Conservation (phyloP, 2,888 invertebrate species). For the Acleris emargana region DNA sequence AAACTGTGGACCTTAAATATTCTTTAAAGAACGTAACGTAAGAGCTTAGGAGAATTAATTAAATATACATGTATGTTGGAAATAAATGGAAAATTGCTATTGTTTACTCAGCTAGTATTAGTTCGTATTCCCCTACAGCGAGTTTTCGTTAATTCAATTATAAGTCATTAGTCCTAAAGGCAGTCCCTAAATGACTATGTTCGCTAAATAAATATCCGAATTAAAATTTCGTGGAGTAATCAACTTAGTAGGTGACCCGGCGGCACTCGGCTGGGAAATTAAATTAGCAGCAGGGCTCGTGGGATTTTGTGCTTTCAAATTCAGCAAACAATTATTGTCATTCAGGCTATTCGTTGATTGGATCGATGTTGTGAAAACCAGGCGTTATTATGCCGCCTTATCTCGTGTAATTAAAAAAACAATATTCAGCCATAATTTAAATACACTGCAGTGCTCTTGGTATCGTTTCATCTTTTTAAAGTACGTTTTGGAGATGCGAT, state of each 20-base stretch:
- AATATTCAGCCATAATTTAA: too few species aligned
- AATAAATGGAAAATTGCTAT: too few species aligned
- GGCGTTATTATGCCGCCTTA: background rate
- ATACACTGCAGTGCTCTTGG: too few species aligned
- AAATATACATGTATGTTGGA: too few species aligned
- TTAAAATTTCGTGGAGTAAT: conserved; percentile 30
- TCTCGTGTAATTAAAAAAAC: too few species aligned
- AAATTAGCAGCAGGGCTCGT: conserved; percentile 25
- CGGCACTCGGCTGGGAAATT: conserved; percentile 27
- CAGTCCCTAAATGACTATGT: conserved; percentile 11
- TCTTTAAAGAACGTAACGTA: too few species aligned
- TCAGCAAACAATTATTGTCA: conserved; percentile 21
- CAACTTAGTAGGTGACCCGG: conserved; percentile 30
- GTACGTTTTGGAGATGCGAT: too few species aligned
- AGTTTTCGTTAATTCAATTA: conserved; percentile 23
- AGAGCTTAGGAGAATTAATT: too few species aligned
- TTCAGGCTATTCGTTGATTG: conserved; percentile 10
- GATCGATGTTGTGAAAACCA: conserved; percentile 16
- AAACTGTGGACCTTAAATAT: too few species aligned
- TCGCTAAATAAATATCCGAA: conserved; percentile 29
- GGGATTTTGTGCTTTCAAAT: conserved; percentile 27
- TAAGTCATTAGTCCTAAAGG: conserved; percentile 26
- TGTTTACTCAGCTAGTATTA: too few species aligned
- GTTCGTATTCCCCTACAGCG: conserved; percentile 7
- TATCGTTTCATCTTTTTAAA: too few species aligned